Evolutionary conservation across 2,113 vertebrate genomes (phyloP).

Genomic region (Oncorhynchus keta): DNA sequence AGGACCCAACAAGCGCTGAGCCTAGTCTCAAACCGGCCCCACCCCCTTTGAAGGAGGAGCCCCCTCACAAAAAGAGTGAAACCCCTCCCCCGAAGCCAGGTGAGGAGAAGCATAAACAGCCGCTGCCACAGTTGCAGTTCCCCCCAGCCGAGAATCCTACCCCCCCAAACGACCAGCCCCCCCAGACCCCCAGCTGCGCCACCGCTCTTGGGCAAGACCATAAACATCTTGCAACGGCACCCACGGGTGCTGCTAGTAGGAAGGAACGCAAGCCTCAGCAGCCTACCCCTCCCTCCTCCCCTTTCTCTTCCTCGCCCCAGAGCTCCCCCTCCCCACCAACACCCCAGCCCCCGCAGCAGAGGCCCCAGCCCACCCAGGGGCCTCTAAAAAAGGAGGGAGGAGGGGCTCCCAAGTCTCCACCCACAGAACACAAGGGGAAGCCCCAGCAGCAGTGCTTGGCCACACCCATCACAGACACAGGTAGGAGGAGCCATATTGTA

Average conservation of each 20-base stretch:
- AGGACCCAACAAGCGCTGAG: conserved; percentile 74
- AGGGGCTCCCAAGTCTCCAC: conserved; percentile 68
- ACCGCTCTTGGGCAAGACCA: conserved; percentile 38
- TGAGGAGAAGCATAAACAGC: conserved; percentile 81
- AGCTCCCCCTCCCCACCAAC: conserved; percentile 60
- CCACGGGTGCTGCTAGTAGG: conserved; percentile 63
- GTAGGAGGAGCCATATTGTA: conserved; percentile 37
- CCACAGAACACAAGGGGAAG: conserved; percentile 88
- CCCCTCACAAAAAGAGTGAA: conserved; percentile 79
- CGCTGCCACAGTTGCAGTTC: conserved; percentile 40
- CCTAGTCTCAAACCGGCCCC: conserved; percentile 72
- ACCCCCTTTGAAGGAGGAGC: conserved; percentile 77
- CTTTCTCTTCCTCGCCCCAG: conserved; percentile 54
- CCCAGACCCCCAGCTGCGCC: conserved; percentile 28
- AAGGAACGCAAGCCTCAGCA: conserved; percentile 79
- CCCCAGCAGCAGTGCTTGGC: conserved; percentile 63
- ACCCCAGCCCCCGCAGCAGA: conserved; percentile 39
- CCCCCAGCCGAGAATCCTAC: conserved; percentile 42
- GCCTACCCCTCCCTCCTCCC: conserved; percentile 48
- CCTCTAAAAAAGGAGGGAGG: conserved; percentile 78
- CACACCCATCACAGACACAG: conserved; percentile 45
- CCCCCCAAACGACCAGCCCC: conserved; percentile 35
- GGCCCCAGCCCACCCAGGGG: conserved; percentile 66
- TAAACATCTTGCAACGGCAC: conserved; percentile 66
- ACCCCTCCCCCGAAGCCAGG: conserved; percentile 72